These are phyloP conservation scores for Coregonus clupeaformis DNA, from an alignment of 2,113 vertebrate genomes.

Conservation along the genomic window DNA sequence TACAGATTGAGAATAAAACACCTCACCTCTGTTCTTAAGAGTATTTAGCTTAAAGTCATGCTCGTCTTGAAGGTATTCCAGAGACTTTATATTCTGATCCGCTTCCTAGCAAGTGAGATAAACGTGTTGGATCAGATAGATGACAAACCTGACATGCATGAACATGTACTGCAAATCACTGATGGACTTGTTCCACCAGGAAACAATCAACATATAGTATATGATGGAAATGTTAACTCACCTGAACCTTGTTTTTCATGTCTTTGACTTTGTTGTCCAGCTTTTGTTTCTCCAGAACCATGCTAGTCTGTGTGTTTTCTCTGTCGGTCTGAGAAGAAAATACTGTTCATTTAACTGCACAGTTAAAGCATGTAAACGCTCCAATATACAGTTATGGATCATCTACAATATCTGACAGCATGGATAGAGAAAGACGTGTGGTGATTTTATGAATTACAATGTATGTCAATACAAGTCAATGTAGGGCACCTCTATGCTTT, in stretches of 20 bases:
- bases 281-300: slow-evolving; percentile 89
- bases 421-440: no score
- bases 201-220: not conserved
- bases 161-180: not conserved
- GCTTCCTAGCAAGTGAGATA: slow-evolving; percentile 69
- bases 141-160: no score
- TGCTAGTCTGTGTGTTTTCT: slow-evolving; percentile 74
- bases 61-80: slow-evolving; percentile 94
- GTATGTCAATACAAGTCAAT: no score
- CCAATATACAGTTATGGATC: no score
- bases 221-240: slow-evolving; percentile 42
- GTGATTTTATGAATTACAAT: no score
- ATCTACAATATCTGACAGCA: no score
- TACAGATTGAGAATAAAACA: not conserved
- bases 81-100: slow-evolving; percentile 90
- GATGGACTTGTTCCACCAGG: not conserved
- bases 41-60: slow-evolving; percentile 93
- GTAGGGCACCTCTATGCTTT: slow-evolving; percentile 69
- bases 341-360: no score
- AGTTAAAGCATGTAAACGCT: no score
- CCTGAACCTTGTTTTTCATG: slow-evolving; percentile 84
- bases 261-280: slow-evolving; percentile 86
- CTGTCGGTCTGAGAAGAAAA: slow-evolving; percentile 72
- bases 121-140: no score
- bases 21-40: slow-evolving; percentile 83